A percentile compares a stretch with the other conserved stretches of the same genome.
These are phyloP conservation scores for Synergus itoensis DNA, from an alignment of 2,888 invertebrate genomes.

Conservation along the genomic window DNA sequence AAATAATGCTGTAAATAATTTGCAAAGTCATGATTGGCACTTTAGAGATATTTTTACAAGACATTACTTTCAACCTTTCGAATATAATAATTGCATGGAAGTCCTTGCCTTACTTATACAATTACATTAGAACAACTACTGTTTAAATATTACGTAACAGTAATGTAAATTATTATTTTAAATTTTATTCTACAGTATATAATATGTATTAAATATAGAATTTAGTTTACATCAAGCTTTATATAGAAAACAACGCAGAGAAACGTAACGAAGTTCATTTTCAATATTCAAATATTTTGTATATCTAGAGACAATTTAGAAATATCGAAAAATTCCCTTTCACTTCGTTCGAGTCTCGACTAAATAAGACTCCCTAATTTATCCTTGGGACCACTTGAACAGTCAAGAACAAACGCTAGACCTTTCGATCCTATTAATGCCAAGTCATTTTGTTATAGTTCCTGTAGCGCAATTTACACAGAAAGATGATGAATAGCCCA, in stretches of 20 bases:
- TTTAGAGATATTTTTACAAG: background rate
- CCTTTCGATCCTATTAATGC: background rate
- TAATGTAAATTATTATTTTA: too few species aligned
- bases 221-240: too few species aligned
- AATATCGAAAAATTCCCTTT: background rate
- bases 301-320: background rate
- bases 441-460: background rate
- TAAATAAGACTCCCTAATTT: background rate
- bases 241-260: too few species aligned
- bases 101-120: background rate
- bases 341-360: too few species aligned
- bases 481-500: background rate
- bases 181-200: too few species aligned
- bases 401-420: background rate
- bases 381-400: background rate
- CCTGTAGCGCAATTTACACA: background rate
- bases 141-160: too few species aligned
- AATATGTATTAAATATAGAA: too few species aligned
- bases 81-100: background rate
- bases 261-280: too few species aligned
- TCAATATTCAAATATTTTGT: background rate
- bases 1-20: slow-evolving; percentile 1
- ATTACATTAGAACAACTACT: background rate
- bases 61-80: slow-evolving; percentile 12
- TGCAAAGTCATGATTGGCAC: background rate